Evolutionary conservation across 2,888 invertebrate genomes (phyloP).

Genomic region (Drosophila phalerata): DNA sequence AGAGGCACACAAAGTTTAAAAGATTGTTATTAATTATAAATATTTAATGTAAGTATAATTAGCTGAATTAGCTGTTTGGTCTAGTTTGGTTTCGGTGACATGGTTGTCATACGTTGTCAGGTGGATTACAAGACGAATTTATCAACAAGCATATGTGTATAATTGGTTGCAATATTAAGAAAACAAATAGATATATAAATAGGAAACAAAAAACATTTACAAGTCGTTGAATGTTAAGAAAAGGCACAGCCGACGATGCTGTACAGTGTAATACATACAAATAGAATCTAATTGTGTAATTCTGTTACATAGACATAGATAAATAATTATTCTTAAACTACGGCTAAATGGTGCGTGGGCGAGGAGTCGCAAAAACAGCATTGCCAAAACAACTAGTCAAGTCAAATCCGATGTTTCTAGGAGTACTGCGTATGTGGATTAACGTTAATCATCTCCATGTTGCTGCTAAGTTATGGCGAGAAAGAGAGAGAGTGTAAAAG

Average conservation of each 20-base stretch:
- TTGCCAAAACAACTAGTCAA: conserved; percentile 27
- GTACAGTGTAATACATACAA: conserved; percentile 36
- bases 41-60: conserved; percentile 2
- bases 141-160: conserved; percentile 38
- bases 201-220: conserved; percentile 2
- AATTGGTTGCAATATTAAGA: conserved; percentile 13
- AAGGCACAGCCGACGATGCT: conserved; percentile 31
- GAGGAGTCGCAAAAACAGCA: conserved; percentile 23
- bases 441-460: conserved; percentile 96
- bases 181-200: neutral
- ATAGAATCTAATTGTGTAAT: conserved; percentile 46
- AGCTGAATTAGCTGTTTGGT: conserved; percentile 25
- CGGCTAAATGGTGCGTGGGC: conserved; percentile 38
- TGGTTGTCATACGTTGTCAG: neutral
- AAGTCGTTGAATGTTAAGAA: conserved; percentile 27
- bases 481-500: conserved; percentile 84
- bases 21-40: conserved; percentile 4
- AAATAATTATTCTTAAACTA: conserved; percentile 45
- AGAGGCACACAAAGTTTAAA: conserved; percentile 31
- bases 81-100: conserved; percentile 15
- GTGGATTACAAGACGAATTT: conserved; percentile 22
- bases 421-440: conserved; percentile 94
- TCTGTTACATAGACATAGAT: conserved; percentile 31
- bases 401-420: conserved; percentile 83
- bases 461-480: conserved; percentile 86